phyloP scores from a whole-genome alignment of 2,797 vertebrate species.

The Acipenser transmontanus region DNA sequence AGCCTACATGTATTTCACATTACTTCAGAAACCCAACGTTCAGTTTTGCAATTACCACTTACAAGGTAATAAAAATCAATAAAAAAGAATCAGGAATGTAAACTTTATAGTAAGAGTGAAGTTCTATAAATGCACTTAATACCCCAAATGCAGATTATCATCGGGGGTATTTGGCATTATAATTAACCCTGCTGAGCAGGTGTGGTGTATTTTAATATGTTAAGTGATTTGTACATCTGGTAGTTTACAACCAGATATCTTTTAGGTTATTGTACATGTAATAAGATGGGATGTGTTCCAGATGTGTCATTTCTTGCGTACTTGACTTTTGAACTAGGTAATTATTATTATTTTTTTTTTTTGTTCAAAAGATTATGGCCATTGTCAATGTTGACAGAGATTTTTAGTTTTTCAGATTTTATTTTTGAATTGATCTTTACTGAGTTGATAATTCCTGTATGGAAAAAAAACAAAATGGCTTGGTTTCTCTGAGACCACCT shows the following conservation, averaged over 20 bases:
- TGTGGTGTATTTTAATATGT: background rate
- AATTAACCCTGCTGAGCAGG: background rate
- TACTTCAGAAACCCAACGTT: too few species aligned
- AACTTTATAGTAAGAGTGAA: background rate
- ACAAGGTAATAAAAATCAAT: too few species aligned
- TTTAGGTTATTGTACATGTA: background rate
- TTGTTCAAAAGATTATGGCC: background rate
- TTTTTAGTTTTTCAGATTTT: background rate
- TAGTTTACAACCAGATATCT: background rate
- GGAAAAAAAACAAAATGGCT: too few species aligned
- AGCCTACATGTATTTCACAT: too few species aligned
- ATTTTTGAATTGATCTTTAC: slow-evolving; percentile 3
- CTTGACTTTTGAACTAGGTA: background rate
- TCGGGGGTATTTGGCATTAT: background rate
- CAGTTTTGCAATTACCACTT: too few species aligned
- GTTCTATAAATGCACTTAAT: background rate
- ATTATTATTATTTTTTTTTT: background rate
- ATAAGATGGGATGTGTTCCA: background rate
- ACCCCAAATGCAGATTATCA: background rate
- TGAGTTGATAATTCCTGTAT: too few species aligned
- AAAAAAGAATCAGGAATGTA: background rate
- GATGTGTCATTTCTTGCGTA: background rate
- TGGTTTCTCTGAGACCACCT: too few species aligned
- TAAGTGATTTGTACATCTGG: background rate
- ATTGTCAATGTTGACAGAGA: background rate